Evolutionary conservation across 2,888 invertebrate species (phyloP), one percentile per base, ranked within the genome.

Genomic region (Sialis fuliginosa): DNA sequence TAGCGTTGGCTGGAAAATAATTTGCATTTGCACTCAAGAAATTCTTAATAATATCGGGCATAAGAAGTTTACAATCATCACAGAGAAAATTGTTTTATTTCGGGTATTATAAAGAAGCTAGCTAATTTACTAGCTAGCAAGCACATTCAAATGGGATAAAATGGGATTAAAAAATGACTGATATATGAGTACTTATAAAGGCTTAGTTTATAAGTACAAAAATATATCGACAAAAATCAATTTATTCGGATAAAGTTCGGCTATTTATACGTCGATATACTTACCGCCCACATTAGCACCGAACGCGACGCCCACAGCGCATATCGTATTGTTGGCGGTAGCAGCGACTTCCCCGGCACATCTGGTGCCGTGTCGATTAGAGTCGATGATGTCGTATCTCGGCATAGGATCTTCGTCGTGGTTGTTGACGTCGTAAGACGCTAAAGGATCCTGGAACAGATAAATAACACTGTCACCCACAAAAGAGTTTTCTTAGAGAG

Each of bases 321-420:
- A 98, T 34, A 93, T 74, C 32, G 87, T 82, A 68, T 98, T 98
- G 67, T 97, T 95, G 46, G 91, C 93, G 32, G 89, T 85, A 3
- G 96, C 96, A 0, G 98, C 96, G 6, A 98, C 97, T 66, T 97
- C 96, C 0, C 96, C 95, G 2, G 96, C 95, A 65, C 96, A 96
- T 48, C 96, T 71, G 5, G 96, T 97, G 3, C 90, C 89, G 62
- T 89, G 92, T 22, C 92, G 78, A 68, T 97, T 97, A 48, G 95
- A 93, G 69, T 97, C 95, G 47, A 90, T 82, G 73, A 90, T 79
- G 65, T 97, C 97, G 64, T 98, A 98, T 52, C 96, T 78, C 1
- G 97, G 97, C 77, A 90, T 92, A 1, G 97, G 97, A 66, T 98
- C 93, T 2, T 84, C 77, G 64, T 98, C 97, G 61, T 92, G 86